Evolutionary conservation across 2,113 vertebrate species (phyloP), one percentile per base, ranked within the genome.

Genomic region (Melospiza georgiana): DNA sequence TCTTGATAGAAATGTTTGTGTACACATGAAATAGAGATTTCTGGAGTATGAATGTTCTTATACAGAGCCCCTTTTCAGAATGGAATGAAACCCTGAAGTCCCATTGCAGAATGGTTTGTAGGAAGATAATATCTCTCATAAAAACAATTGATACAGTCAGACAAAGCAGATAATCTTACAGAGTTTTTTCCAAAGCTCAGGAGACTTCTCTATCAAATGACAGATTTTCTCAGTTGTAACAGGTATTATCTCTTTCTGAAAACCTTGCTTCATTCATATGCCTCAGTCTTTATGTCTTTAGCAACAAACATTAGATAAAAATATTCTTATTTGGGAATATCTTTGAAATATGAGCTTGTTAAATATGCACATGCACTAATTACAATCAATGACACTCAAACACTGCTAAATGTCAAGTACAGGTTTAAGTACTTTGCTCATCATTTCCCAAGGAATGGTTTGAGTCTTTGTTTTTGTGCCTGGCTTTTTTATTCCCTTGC

Each of bases 391-490:
- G 17, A n/a, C 33, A 85, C 39, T 93, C 52, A 76, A 85, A 69
- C 17, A 43, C n/a, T 90, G 30, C 27, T 90, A 83, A 95, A 95
- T 72, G 67, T 95, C 84, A 95, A 93, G 62, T 82, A 79, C n/a
- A 69, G 21, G 19, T 68, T 95, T 85, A 80, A 76, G 30, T 71
- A 44, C 35, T 74, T 87, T 48, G 55, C 59, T 95, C 51, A 71
- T 74, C 2, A 77, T 58, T 94, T 94, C 37, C 33, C 59, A 73
- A 87, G 24, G 25, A 79, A 85, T 31, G 9, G 7, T 54, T 87
- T 16, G 4, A 27, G 30, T 55, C 30, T 79, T 86, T 46, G 6
- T 49, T 44, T 30, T 69, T 90, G 9, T 37, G 25, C 27, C 39
- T 88, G 58, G 7, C 10, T 73, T 85, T 89, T 73, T 73, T 43